phyloP scores from a whole-genome alignment of 2,113 vertebrate genomes.

The Ibidorhyncha struthersii region DNA sequence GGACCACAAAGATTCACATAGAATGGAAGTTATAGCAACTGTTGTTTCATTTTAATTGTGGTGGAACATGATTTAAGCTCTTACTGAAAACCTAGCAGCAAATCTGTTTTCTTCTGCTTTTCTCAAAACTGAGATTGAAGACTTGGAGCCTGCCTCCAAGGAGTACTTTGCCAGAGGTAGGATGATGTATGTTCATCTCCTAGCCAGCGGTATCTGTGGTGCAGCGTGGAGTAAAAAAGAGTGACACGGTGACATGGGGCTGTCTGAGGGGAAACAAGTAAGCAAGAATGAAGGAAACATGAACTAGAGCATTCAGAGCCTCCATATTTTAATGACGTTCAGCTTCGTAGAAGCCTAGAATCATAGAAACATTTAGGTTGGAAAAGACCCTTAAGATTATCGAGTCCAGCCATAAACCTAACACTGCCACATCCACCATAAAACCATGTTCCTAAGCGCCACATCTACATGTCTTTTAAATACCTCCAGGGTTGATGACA shows the following conservation, averaged over 20 bases:
- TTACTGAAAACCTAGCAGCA: neutral
- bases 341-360: neutral
- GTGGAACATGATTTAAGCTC: neutral
- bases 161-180: neutral
- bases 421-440: too few relatives aligned
- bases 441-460: neutral
- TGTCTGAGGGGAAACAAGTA: neutral
- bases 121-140: neutral
- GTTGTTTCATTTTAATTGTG: neutral
- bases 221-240: neutral
- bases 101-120: neutral
- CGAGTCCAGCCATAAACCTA: neutral
- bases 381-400: neutral
- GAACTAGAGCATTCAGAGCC: neutral
- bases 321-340: neutral
- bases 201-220: neutral
- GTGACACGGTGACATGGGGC: accelerated
- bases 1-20: neutral
- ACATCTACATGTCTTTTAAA: neutral
- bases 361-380: neutral
- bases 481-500: neutral
- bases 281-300: neutral
- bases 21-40: neutral
- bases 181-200: neutral
- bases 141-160: neutral